Conservation (phyloP, 2,113 vertebrate genomes). For the Solea senegalensis region DNA sequence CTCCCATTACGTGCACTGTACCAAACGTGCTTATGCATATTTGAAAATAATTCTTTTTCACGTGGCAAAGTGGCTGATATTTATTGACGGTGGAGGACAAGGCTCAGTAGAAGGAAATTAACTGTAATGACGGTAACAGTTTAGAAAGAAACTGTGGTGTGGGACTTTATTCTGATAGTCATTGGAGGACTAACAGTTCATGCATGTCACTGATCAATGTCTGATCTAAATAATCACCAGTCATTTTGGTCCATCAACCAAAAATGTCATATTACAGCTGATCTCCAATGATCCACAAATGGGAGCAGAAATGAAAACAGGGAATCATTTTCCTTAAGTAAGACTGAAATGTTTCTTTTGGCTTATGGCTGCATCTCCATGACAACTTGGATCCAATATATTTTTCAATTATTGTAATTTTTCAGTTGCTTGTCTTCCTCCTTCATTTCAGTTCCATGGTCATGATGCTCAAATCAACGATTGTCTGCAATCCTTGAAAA, state of each 20-base stretch:
- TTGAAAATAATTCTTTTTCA: not conserved
- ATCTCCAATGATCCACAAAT: not conserved
- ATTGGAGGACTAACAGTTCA: not conserved
- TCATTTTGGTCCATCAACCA: not conserved
- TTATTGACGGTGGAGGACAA: not conserved
- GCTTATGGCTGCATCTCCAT: not conserved
- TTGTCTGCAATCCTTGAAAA: not conserved
- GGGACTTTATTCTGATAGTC: not conserved
- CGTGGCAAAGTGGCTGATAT: not conserved
- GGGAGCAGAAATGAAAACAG: not conserved
- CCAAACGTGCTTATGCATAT: not conserved
- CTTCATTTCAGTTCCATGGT: not conserved
- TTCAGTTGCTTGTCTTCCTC: too few species aligned
- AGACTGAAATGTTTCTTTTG: too few species aligned
- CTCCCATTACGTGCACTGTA: too few species aligned
- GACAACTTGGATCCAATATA: too few species aligned
- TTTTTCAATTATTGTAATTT: too few species aligned
- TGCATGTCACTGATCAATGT: not conserved
- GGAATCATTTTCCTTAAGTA: not conserved
- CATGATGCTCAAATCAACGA: not conserved
- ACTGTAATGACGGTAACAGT: constrained; percentile 7
- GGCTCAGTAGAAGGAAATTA: not conserved
- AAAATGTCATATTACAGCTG: not conserved
- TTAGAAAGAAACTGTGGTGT: not conserved
- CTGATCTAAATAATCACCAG: not conserved